Conservation (phyloP, 2,797 vertebrate species). For the Hipposideros larvatus region DNA sequence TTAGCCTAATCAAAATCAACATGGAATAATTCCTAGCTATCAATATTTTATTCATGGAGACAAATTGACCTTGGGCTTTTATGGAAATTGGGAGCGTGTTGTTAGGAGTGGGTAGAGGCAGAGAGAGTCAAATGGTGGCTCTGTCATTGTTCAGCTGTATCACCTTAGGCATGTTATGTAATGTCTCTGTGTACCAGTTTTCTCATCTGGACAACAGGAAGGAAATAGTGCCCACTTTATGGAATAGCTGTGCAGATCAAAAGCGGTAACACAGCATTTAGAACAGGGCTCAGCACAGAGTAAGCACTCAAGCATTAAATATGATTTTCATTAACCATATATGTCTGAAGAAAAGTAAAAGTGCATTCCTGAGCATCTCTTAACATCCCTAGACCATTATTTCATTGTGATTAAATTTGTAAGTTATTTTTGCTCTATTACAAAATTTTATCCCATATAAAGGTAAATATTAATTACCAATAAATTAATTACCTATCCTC, state of each 20-base stretch:
- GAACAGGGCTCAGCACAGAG: background rate
- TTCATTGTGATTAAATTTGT: slow-evolving; percentile 1
- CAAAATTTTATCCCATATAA: background rate
- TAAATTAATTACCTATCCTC: background rate
- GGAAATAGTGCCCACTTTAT: background rate
- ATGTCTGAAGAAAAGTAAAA: background rate
- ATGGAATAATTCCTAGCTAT: background rate
- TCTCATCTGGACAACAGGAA: background rate
- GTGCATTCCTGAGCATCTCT: slow-evolving; percentile 14
- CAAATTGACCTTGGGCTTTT: background rate
- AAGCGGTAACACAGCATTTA: background rate
- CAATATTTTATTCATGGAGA: background rate
- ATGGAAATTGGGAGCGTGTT: background rate
- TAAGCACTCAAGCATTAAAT: background rate
- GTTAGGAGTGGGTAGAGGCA: background rate
- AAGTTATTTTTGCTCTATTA: slow-evolving; percentile 2
- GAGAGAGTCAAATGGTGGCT: background rate
- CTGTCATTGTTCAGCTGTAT: background rate
- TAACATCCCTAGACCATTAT: background rate
- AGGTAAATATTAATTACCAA: slow-evolving; percentile 23
- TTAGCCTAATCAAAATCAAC: background rate
- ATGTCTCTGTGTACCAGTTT: background rate
- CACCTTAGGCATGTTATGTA: background rate
- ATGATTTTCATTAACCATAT: background rate
- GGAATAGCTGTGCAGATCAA: background rate